Evolutionary conservation across 1,140 invertebrate species (phyloP), one percentile per base, ranked within the genome.

Genomic region (Bombus balteatus): DNA sequence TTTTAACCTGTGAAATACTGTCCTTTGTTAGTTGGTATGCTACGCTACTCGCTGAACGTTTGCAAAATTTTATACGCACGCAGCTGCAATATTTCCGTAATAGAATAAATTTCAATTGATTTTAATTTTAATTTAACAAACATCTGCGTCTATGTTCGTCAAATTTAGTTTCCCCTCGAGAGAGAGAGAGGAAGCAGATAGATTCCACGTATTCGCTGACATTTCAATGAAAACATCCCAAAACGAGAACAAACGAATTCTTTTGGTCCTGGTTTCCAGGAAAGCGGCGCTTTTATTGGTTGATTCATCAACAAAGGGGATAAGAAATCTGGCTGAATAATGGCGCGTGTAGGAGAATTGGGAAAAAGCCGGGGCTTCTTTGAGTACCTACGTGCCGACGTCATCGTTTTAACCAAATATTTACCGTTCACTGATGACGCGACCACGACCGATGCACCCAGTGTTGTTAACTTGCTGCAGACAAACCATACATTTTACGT

Each of bases 361-460:
- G 34, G 34, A 28, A 39, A 72, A 73, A 74, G 53, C 2, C 37
- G 53, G 66, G 18, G 22, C 39, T 73, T 62, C 77, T 85, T 65
- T 47, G 79, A 81, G 84, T n/a, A 86, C 62, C 47, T 43, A 70
- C n/a, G 41, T 32, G 18, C 75, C 83, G 39, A 81, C 84, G 79
- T 82, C 79, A 75, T 82, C 84, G 43, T 70, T 70, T 70, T 28
- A 62, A 43, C 47, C 79, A 86, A 86, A 86, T 86, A 86, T 86
- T 86, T 86, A 70, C 84, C 43, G 22, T 82, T 70, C 47, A n/a
- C 34, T n/a, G 77, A 71, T 81, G 39, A 82, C 77, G 41, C 59
- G 70, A 73, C 72, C 47, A 53, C 18, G 18, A 53, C 5, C 47
- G 47, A 73, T 34, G 34, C 13, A 37, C 1, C 25, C n/a, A 8